Conservation (phyloP, 2,113 vertebrate genomes). For the Leptocoma aspasia region DNA sequence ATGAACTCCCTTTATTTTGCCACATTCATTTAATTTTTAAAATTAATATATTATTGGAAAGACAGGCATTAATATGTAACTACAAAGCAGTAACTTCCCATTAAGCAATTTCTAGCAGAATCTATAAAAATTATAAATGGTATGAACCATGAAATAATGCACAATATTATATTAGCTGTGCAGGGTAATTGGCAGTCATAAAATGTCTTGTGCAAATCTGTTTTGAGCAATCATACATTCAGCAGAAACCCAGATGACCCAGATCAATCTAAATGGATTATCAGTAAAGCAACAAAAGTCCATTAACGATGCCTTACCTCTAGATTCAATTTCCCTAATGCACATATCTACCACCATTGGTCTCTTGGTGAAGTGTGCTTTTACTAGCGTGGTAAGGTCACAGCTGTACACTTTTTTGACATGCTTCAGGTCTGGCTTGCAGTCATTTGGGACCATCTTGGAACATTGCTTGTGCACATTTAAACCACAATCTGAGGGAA, state of each 20-base stretch:
- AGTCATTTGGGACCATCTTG: slow-evolving; percentile 94
- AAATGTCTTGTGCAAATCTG: background rate
- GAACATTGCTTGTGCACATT: slow-evolving; percentile 98
- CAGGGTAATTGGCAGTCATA: background rate
- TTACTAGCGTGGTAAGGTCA: slow-evolving; percentile 96
- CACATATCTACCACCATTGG: slow-evolving; percentile 99
- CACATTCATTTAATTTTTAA: background rate
- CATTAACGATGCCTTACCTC: slow-evolving; percentile 81
- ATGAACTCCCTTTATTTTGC: background rate
- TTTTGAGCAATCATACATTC: background rate
- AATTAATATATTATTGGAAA: slow-evolving; percentile 2
- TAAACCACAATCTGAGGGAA: slow-evolving; percentile 88
- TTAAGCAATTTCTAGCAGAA: background rate
- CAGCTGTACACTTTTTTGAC: slow-evolving; percentile 93
- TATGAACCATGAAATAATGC: background rate
- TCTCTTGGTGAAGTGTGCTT: slow-evolving; percentile 92
- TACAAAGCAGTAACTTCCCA: slow-evolving; percentile 3
- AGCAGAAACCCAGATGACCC: slow-evolving; percentile 1
- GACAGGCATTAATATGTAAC: background rate
- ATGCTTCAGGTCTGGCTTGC: slow-evolving; percentile 91
- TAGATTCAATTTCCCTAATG: slow-evolving; percentile 93
- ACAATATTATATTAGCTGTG: background rate
- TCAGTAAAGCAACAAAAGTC: background rate
- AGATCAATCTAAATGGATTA: background rate
- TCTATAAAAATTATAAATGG: slow-evolving; percentile 28